Conservation (phyloP, 1,140 invertebrate genomes). For the Ganaspis sp. region DNA sequence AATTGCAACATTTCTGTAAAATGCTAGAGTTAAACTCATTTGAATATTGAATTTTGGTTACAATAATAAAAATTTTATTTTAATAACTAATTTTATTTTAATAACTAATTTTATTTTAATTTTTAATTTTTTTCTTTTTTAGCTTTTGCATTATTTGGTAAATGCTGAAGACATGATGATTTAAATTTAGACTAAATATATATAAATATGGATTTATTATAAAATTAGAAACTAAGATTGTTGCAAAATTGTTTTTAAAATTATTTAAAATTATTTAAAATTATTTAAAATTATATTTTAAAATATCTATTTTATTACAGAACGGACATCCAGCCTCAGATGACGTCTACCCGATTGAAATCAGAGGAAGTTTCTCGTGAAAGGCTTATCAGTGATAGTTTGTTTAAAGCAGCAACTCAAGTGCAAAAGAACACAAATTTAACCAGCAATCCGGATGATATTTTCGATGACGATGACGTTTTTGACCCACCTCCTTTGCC, state of each 20-base stretch:
- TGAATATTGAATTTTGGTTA: no score
- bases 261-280: no score
- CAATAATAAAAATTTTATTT: no score
- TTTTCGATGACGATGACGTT: slow-evolving; percentile 61
- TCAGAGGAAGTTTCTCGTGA: slow-evolving; percentile 66
- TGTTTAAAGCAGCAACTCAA: slow-evolving; percentile 46
- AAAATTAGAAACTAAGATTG: no score
- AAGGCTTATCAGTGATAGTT: slow-evolving; percentile 59
- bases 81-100: no score
- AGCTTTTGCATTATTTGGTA: no score
- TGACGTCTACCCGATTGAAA: slow-evolving; percentile 60
- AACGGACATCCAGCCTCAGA: slow-evolving; percentile 54
- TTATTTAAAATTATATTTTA: not conserved
- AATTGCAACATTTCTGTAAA: slow-evolving; percentile 3
- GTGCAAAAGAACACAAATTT: slow-evolving; percentile 36
- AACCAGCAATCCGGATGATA: slow-evolving; percentile 45
- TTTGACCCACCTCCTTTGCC: slow-evolving; percentile 67
- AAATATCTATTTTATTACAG: slow-evolving; percentile 47
- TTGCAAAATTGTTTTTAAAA: no score
- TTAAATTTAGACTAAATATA: no score
- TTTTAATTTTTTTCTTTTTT: no score
- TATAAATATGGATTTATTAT: no score
- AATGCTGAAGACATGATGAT: no score
- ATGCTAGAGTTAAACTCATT: not conserved
- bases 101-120: no score